phyloP scores from a whole-genome alignment of 2,888 invertebrate genomes.

The Tipula confusa region DNA sequence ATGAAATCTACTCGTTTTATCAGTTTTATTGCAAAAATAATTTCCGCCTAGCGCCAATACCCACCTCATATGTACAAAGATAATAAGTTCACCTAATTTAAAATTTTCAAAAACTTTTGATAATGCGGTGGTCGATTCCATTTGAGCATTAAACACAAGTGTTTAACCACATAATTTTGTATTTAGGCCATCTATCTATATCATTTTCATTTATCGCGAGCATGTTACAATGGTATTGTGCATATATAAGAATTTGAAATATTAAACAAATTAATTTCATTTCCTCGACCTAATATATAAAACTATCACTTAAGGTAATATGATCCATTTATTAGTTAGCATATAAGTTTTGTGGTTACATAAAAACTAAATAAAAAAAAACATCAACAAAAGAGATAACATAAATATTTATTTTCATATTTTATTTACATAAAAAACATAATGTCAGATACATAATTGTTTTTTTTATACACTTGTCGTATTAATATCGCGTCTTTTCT shows the following conservation, averaged over 20 bases:
- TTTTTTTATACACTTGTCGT: not conserved
- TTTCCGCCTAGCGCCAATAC: not conserved
- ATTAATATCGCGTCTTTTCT: not conserved
- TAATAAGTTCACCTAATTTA: not conserved
- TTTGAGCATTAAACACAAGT: not conserved
- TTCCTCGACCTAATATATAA: slow-evolving; percentile 6
- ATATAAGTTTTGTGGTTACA: not conserved
- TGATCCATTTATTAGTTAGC: not conserved
- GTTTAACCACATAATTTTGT: not conserved
- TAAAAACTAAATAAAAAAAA: not conserved
- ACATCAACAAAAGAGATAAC: not conserved
- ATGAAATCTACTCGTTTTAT: no score
- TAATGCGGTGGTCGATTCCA: not conserved
- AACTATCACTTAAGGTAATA: not conserved
- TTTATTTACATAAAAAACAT: not conserved
- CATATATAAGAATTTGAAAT: not conserved
- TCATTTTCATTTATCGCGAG: not conserved
- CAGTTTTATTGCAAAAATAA: no score
- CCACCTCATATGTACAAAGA: not conserved
- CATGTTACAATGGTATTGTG: not conserved
- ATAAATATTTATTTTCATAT: not conserved
- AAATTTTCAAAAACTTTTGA: not conserved
- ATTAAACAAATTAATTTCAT: not conserved
- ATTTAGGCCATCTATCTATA: not conserved
- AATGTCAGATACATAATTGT: not conserved